Conservation (phyloP, 2,113 vertebrate species). For the Siphamia tubifer region DNA sequence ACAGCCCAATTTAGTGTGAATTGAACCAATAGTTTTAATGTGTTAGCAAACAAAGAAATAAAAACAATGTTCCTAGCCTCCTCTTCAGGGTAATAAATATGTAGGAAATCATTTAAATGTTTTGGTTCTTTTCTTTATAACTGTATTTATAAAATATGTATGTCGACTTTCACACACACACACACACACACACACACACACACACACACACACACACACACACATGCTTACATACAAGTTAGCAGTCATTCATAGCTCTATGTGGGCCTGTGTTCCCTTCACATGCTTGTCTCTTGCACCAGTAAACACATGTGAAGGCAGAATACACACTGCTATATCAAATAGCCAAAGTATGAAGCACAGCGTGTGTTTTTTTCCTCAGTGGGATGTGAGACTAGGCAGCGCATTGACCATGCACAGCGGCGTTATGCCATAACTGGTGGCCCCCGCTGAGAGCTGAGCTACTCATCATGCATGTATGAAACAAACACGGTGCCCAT, state of each 20-base stretch:
- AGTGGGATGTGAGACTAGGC: slow-evolving; percentile 27
- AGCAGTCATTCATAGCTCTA: slow-evolving; percentile 4
- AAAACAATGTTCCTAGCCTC: too few species aligned
- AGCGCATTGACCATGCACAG: slow-evolving; percentile 48
- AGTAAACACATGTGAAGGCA: slow-evolving; percentile 32
- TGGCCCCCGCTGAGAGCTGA: slow-evolving; percentile 51
- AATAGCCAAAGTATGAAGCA: slow-evolving; percentile 48
- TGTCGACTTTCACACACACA: not conserved
- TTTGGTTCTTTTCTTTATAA: too few species aligned
- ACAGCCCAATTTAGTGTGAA: too few species aligned
- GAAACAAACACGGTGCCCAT: slow-evolving; percentile 61
- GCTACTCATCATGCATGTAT: slow-evolving; percentile 72
- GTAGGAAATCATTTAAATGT: too few species aligned
- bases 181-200: not conserved
- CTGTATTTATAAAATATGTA: too few species aligned
- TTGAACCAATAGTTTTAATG: too few species aligned
- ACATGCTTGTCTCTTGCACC: slow-evolving; percentile 34
- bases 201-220: not conserved
- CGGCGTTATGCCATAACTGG: slow-evolving; percentile 47
- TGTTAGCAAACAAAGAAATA: too few species aligned
- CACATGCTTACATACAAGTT: not conserved
- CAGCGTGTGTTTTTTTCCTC: slow-evolving; percentile 55
- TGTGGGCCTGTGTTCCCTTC: slow-evolving; percentile 23
- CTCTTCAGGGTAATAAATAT: too few species aligned
- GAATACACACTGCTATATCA: slow-evolving; percentile 45